A percentile compares a stretch with the other conserved stretches of the same genome.
These are phyloP conservation scores for Plagodis dolabraria DNA, from an alignment of 2,888 invertebrate species.

Conservation along the genomic window DNA sequence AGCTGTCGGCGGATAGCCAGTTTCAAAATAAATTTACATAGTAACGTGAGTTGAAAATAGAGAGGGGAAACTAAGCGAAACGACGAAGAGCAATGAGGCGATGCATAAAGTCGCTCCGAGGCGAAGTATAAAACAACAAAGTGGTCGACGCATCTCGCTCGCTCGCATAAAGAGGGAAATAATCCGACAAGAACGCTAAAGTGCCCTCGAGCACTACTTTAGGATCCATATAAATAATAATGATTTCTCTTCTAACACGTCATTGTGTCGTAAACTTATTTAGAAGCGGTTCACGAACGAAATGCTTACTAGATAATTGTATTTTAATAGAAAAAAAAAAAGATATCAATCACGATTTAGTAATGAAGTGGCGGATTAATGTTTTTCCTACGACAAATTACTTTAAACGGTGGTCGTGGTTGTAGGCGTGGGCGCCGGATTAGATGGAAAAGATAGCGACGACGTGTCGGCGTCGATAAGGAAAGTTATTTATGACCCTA, in stretches of 20 bases:
- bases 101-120: slow-evolving; percentile 78
- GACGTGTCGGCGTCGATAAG: slow-evolving; percentile 63
- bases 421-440: slow-evolving; percentile 61
- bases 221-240: slow-evolving; percentile 72
- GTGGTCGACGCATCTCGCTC: slow-evolving; percentile 78
- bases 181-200: slow-evolving; percentile 73
- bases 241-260: slow-evolving; percentile 67
- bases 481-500: slow-evolving; percentile 59
- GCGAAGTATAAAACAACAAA: slow-evolving; percentile 83
- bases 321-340: slow-evolving; percentile 43
- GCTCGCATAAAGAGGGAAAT: slow-evolving; percentile 74
- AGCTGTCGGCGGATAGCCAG: slow-evolving; percentile 54
- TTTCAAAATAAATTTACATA: slow-evolving; percentile 76
- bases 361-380: slow-evolving; percentile 54
- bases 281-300: slow-evolving; percentile 38
- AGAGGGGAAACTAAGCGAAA: slow-evolving; percentile 79
- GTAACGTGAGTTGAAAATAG: slow-evolving; percentile 80
- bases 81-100: slow-evolving; percentile 81
- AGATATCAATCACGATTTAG: slow-evolving; percentile 46
- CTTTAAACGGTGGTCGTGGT: slow-evolving; percentile 62
- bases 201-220: slow-evolving; percentile 67
- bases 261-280: slow-evolving; percentile 54
- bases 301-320: slow-evolving; percentile 31
- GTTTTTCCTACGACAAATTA: slow-evolving; percentile 62
- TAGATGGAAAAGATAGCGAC: slow-evolving; percentile 64